Conservation (phyloP, 2,113 vertebrate species). For the Callipepla californica region DNA sequence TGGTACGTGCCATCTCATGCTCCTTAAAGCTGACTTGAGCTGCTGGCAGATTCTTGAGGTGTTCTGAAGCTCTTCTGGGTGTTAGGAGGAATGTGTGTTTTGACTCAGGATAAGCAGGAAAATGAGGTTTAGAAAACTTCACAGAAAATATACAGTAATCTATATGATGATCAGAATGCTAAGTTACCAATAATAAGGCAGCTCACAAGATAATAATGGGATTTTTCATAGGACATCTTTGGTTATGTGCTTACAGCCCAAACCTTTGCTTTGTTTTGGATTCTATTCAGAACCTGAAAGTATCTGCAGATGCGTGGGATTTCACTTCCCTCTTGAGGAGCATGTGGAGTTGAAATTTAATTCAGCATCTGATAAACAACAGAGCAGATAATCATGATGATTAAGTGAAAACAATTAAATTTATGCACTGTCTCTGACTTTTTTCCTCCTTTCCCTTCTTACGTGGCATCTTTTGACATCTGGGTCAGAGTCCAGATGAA, state of each 20-base stretch:
- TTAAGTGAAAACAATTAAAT: not conserved
- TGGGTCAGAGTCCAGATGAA: not conserved
- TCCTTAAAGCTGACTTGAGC: not conserved
- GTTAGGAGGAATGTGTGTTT: not conserved
- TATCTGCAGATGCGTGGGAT: not conserved
- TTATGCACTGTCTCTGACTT: not conserved
- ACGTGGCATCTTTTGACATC: not conserved
- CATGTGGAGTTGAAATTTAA: not conserved
- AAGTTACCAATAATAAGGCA: not conserved
- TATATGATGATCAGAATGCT: not conserved
- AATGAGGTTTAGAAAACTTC: not conserved
- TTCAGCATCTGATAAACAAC: not conserved
- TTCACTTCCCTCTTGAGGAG: slow-evolving; percentile 5
- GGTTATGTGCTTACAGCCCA: not conserved
- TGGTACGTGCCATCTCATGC: not conserved
- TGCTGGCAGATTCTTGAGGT: not conserved
- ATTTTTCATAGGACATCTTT: not conserved
- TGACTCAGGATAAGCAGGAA: not conserved
- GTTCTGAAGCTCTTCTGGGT: not conserved
- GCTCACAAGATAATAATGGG: not conserved
- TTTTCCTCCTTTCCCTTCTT: not conserved
- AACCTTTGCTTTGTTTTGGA: not conserved
- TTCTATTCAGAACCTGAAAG: not conserved
- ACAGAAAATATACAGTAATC: not conserved
- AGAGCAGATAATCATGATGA: not conserved